Percentiles rank a stretch among this genome's conserved stretches.
Conservation (phyloP, 2,113 vertebrate genomes). For the Grallaria varia region DNA sequence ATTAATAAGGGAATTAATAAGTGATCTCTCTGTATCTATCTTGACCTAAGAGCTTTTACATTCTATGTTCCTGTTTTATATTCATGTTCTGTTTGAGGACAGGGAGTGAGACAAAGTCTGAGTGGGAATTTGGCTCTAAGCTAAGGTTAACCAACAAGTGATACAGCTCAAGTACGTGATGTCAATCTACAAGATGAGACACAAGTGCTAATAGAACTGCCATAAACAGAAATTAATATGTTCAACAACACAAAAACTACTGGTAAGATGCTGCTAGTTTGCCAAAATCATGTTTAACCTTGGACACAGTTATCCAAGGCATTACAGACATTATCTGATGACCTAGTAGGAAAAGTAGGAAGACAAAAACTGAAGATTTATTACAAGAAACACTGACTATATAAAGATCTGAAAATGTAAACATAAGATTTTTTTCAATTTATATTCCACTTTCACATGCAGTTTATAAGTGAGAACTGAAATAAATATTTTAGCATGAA, state of each 20-base stretch:
- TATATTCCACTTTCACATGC: not conserved
- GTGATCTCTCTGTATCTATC: not conserved
- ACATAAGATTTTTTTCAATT: not conserved
- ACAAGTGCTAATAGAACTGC: not conserved
- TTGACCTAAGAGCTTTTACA: not conserved
- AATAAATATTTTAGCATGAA: not conserved
- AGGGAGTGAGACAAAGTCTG: not conserved
- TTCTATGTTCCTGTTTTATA: not conserved
- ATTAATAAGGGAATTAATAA: not conserved
- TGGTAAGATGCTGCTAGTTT: not conserved
- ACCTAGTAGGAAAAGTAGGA: not conserved
- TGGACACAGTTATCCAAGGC: not conserved
- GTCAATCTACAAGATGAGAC: not conserved
- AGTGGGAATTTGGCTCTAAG: not conserved
- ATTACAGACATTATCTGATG: not conserved
- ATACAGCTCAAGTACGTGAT: not conserved
- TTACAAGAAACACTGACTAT: not conserved
- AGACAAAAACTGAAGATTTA: not conserved
- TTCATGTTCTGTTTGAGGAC: not conserved
- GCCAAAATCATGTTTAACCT: not conserved
- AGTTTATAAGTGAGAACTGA: not conserved
- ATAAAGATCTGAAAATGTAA: not conserved
- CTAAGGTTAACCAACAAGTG: not conserved
- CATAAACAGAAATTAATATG: not conserved
- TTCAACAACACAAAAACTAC: not conserved